A percentile compares a stretch with the other conserved stretches of the same genome.
phyloP scores from a whole-genome alignment of 2,888 invertebrate genomes.

The Rhaphigaster nebulosa region DNA sequence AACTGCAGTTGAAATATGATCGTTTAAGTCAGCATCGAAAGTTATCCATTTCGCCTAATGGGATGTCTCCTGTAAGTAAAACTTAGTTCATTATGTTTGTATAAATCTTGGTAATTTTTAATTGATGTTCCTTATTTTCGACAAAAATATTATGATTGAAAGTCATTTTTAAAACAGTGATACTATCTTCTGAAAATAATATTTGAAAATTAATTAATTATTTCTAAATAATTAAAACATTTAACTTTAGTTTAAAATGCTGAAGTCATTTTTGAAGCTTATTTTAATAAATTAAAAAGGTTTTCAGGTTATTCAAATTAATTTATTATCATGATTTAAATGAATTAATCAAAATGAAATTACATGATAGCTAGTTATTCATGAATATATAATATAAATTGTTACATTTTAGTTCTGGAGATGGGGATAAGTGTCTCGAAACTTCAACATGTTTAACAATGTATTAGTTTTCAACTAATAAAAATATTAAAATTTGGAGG shows the following conservation, averaged over 20 bases:
- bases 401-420: too few species aligned
- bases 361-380: too few species aligned
- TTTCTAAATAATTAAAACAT: neutral
- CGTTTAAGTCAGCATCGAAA: conserved; percentile 24
- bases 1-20: conserved; percentile 18
- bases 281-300: too few species aligned
- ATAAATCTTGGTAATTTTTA: neutral
- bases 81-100: neutral
- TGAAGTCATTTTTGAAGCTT: too few species aligned
- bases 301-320: too few species aligned
- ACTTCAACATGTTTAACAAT: too few species aligned
- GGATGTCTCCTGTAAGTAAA: conserved; percentile 31
- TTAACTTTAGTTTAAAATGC: neutral
- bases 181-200: neutral
- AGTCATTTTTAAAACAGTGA: neutral
- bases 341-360: too few species aligned
- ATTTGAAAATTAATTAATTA: neutral
- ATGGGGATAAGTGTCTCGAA: too few species aligned
- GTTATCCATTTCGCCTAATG: neutral
- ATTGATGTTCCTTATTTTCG: neutral
- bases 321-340: too few species aligned
- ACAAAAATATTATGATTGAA: neutral
- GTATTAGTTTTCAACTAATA: too few species aligned
- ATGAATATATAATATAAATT: too few species aligned
- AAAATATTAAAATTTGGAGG: too few species aligned